Evolutionary conservation across 2,797 vertebrate species (phyloP), one percentile per base, ranked within the genome.

Genomic region (Oryzias sinensis): DNA sequence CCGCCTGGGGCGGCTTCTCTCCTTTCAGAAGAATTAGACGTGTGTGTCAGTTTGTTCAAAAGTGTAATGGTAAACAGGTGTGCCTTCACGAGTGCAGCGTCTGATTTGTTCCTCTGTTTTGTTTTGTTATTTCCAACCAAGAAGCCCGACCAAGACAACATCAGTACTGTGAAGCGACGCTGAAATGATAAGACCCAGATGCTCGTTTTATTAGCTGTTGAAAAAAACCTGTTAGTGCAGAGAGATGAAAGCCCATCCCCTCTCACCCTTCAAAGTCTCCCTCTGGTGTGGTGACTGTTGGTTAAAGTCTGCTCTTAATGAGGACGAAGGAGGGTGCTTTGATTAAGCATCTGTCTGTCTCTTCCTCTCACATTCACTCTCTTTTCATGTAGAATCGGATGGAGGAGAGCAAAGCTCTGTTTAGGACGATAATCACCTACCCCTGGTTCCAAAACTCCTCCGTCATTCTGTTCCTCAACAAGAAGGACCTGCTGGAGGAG

Each of bases 391-490:
- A 99, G 97, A 99, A 99, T 87, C 96, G 97, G 33, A 99, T 99
- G 97, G 97, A 99, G 76, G 97, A 99, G 91, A 99, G 97, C 83
- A 99, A 99, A 90, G 97, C 97, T 40, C 92, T 99, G 60, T 99
- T 99, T 79, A 91, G 95, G 87, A 99, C 97, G 66, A 99, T 99
- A 84, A 96, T 99, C 88, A 99, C 97, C 51, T 99, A 99, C 58
- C 97, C 96, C 13, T 99, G 97, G 97, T 99, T 99, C 91, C 97
- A 98, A 81, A 98, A 97, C 89, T 99, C 97, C 41, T 99, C 97
- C 0, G 97, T 99, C 85, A 99, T 99, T 79, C 94, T 99, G 69
- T 99, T 99, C 88, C 95, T 99, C 77, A 99, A 99, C 86, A 99
- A 99, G 91, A 99, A 99, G 85, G 97, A 99, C 82, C 92, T 99